phyloP scores from a whole-genome alignment of 2,888 invertebrate genomes.

The Papilio gigon region DNA sequence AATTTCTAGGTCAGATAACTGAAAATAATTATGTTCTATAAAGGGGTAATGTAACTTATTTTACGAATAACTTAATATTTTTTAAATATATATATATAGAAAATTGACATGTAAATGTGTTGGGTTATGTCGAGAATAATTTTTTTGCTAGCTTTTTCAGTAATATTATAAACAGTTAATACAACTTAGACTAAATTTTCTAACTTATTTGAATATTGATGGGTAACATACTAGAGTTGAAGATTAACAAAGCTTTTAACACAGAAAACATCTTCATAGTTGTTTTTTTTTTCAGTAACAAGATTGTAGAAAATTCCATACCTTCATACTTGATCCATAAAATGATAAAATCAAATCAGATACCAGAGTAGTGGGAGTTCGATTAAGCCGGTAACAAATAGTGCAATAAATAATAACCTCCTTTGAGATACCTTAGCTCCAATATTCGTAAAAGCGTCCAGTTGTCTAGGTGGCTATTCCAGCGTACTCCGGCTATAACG shows the following conservation, averaged over 20 bases:
- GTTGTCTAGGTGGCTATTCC: constrained; percentile 36
- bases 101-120: background rate
- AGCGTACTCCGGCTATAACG: constrained; percentile 47
- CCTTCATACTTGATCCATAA: too few species aligned
- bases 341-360: background rate
- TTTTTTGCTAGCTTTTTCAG: too few species aligned
- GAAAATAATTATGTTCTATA: background rate
- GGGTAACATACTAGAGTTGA: too few species aligned
- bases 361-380: background rate
- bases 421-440: constrained; percentile 40
- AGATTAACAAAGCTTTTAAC: too few species aligned
- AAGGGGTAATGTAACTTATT: background rate
- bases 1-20: background rate
- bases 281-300: too few species aligned
- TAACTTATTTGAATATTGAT: too few species aligned
- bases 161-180: too few species aligned
- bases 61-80: background rate
- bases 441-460: constrained; percentile 45
- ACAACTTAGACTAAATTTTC: too few species aligned
- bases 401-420: constrained; percentile 41
- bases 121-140: too few species aligned
- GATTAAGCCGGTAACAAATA: constrained; percentile 37
- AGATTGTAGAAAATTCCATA: too few species aligned
- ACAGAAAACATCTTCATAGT: too few species aligned
- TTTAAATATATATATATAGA: background rate